Conservation (phyloP, 2,888 invertebrate genomes). For the Diarsia dahlii region DNA sequence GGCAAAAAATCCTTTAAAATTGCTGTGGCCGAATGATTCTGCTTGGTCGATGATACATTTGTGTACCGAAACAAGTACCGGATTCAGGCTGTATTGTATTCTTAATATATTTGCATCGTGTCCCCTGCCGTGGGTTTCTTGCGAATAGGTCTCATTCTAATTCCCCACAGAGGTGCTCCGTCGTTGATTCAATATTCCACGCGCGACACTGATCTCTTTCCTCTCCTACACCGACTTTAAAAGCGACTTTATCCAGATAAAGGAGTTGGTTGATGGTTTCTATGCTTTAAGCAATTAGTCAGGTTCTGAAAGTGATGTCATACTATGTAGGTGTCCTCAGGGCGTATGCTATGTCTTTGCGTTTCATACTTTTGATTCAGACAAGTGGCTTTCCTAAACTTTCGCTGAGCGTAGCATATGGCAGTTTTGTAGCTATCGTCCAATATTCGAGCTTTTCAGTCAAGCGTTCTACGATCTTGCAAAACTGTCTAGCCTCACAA, state of each 20-base stretch:
- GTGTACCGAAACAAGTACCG: slow-evolving; percentile 23
- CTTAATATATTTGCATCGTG: slow-evolving; percentile 46
- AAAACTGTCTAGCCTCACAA: too few species aligned
- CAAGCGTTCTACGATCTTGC: too few species aligned
- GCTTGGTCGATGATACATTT: slow-evolving; percentile 14
- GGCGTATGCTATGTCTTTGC: too few species aligned
- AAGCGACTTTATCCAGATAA: slow-evolving; percentile 69
- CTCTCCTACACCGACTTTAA: slow-evolving; percentile 65
- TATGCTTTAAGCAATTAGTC: slow-evolving; percentile 64
- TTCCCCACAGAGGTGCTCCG: slow-evolving; percentile 43
- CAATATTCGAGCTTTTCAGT: too few species aligned
- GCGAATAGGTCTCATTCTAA: slow-evolving; percentile 53
- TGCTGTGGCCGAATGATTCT: neutral
- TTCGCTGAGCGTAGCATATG: too few species aligned
- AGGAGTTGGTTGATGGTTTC: too few species aligned
- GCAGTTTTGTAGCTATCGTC: too few species aligned
- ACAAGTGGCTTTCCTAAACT: too few species aligned
- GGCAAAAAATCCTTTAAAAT: slow-evolving; percentile 22
- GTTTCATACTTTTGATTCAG: too few species aligned
- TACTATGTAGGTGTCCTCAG: neutral
- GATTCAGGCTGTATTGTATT: slow-evolving; percentile 34
- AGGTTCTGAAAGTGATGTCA: slow-evolving; percentile 7
- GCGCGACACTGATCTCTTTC: slow-evolving; percentile 68
- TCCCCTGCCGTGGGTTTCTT: slow-evolving; percentile 50
- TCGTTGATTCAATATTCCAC: slow-evolving; percentile 73